Conservation (phyloP, 2,797 vertebrate species). For the Peromyscus melanophrys region DNA sequence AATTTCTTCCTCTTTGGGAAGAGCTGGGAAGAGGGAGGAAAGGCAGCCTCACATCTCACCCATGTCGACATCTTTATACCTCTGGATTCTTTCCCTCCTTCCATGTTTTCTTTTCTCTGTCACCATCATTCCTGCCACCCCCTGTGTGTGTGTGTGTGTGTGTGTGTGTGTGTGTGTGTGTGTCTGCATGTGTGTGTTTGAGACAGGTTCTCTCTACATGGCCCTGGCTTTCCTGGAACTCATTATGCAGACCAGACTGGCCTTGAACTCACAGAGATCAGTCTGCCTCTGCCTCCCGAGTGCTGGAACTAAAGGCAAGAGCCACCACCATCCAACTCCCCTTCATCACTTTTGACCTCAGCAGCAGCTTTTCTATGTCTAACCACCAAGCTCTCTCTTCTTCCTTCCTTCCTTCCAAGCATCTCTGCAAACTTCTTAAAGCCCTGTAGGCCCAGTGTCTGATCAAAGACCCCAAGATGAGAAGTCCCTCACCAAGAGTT, state of each 20-base stretch:
- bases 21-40: neutral
- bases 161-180: no score
- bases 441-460: constrained; percentile 5
- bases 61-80: neutral
- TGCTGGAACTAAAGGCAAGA: neutral
- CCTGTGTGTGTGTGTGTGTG: no score
- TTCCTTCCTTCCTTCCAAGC: constrained; percentile 54
- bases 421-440: constrained; percentile 66
- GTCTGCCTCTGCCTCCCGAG: no score
- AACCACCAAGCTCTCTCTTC: constrained; percentile 40
- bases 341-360: constrained; percentile 63
- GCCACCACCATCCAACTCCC: fast-evolving
- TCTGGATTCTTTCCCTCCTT: neutral
- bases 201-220: neutral
- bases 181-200: neutral
- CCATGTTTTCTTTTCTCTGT: constrained; percentile 23
- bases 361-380: constrained; percentile 74
- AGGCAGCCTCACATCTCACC: neutral
- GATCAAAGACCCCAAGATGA: constrained; percentile 47
- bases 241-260: neutral
- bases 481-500: neutral
- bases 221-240: neutral
- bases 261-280: neutral
- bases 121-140: neutral
- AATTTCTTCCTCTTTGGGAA: constrained; percentile 27